A percentile compares a stretch with the other conserved stretches of the same genome.
Evolutionary conservation across 2,888 invertebrate species (phyloP).

Genomic region (Acanthosepion pharaonis): DNA sequence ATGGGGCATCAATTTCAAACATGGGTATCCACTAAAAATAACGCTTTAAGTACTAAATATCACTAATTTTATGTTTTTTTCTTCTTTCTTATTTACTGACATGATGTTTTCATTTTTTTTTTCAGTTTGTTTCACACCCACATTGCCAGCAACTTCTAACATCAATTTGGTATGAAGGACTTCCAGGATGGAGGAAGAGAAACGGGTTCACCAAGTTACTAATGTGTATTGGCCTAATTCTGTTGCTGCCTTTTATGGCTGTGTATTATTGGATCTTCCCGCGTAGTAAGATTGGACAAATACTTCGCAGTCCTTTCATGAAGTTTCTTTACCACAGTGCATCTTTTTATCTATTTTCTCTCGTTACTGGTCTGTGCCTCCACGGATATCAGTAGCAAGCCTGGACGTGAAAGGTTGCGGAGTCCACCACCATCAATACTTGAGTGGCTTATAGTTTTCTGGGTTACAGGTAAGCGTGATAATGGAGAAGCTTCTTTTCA

Average conservation of each 20-base stretch:
- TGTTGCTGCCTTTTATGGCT: conserved; percentile 76
- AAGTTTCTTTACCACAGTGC: conserved; percentile 79
- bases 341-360: conserved; percentile 78
- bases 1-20: no score
- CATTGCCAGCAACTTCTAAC: conserved; percentile 78
- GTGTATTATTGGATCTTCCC: conserved; percentile 77
- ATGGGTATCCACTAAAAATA: no score
- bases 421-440: conserved; percentile 77
- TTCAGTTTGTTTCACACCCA: conserved; percentile 78
- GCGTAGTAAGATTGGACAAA: conserved; percentile 75
- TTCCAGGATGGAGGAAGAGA: conserved; percentile 76
- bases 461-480: conserved; percentile 76
- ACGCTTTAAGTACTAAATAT: no score
- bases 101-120: conserved; percentile 41
- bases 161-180: conserved; percentile 78
- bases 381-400: conserved; percentile 68
- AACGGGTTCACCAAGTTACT: conserved; percentile 76
- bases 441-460: conserved; percentile 77
- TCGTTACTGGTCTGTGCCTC: conserved; percentile 76
- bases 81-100: neutral
- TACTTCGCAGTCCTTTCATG: conserved; percentile 78
- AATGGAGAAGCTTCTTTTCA: neutral
- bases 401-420: conserved; percentile 66
- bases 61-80: no score
- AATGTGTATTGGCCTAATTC: conserved; percentile 74